phyloP scores from a whole-genome alignment of 2,888 invertebrate genomes.

The Parochlus steinenii region DNA sequence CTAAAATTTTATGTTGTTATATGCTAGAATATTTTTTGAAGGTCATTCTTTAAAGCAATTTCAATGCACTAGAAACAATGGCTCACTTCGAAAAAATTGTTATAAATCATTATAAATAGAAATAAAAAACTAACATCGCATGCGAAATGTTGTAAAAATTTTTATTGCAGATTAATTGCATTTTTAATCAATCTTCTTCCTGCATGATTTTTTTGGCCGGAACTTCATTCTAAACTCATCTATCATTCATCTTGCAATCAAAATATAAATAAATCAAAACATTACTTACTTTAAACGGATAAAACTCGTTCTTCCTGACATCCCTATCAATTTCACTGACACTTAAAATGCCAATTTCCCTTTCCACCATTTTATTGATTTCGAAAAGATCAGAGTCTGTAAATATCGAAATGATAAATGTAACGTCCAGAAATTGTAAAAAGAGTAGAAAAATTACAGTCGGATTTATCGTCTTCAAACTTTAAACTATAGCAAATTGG shows the following conservation, averaged over 20 bases:
- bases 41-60: no score
- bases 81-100: no score
- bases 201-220: neutral
- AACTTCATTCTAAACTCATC: neutral
- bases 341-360: slow-evolving; percentile 17
- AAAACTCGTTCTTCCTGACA: slow-evolving; percentile 29
- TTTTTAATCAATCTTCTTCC: neutral
- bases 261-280: neutral
- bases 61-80: no score
- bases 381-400: slow-evolving; percentile 17
- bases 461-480: slow-evolving; percentile 21
- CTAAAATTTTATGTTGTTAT: no score
- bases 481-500: slow-evolving; percentile 35
- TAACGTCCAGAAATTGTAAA: neutral
- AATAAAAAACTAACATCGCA: no score
- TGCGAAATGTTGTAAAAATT: neutral
- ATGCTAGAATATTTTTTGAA: no score
- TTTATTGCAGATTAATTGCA: neutral
- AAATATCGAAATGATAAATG: slow-evolving; percentile 5
- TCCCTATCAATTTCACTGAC: slow-evolving; percentile 32
- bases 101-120: no score
- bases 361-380: slow-evolving; percentile 15
- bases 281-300: slow-evolving; percentile 24
- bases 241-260: neutral
- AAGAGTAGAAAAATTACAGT: slow-evolving; percentile 22